phyloP scores from a whole-genome alignment of 2,888 invertebrate genomes.

The Drosophila neonasuta region DNA sequence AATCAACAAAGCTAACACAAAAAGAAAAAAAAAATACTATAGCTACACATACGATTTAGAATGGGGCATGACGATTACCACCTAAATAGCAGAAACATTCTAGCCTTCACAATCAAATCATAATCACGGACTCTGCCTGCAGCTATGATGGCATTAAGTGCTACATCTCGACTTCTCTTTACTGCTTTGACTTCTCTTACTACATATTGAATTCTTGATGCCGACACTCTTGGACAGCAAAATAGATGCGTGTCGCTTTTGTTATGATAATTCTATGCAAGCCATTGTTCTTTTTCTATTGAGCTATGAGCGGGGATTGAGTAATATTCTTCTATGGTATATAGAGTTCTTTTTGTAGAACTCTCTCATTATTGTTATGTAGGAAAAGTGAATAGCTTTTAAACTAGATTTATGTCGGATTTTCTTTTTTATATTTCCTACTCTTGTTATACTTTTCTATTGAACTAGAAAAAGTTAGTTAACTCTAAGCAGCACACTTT shows the following conservation, averaged over 20 bases:
- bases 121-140: neutral
- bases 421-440: neutral
- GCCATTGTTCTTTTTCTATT: slow-evolving; percentile 1
- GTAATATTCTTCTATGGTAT: neutral
- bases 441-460: neutral
- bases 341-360: neutral
- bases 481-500: neutral
- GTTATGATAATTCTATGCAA: neutral
- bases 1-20: slow-evolving; percentile 50
- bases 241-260: slow-evolving; percentile 1
- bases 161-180: slow-evolving; percentile 8
- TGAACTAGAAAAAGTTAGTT: neutral
- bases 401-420: neutral
- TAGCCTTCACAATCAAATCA: neutral
- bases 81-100: slow-evolving; percentile 7
- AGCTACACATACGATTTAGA: slow-evolving; percentile 28
- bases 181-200: neutral
- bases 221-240: neutral
- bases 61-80: slow-evolving; percentile 13
- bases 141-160: slow-evolving; percentile 2
- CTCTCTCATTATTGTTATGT: neutral
- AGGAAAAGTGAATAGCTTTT: slow-evolving; percentile 1
- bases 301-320: neutral
- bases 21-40: slow-evolving; percentile 4
- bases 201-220: slow-evolving; percentile 1